These are phyloP conservation scores for Tachina lurida DNA, from an alignment of 2,888 invertebrate species.

Conservation along the genomic window DNA sequence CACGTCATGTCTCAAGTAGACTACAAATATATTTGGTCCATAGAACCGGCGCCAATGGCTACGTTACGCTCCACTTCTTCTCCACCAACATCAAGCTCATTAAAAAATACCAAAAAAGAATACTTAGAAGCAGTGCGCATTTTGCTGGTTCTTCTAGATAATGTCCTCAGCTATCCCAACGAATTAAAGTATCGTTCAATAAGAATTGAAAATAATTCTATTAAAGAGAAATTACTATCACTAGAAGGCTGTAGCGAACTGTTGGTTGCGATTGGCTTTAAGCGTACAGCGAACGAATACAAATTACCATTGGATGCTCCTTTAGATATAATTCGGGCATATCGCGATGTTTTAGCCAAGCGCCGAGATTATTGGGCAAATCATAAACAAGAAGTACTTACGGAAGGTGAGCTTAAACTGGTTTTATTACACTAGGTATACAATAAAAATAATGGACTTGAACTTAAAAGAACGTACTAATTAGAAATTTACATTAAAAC, in stretches of 20 bases:
- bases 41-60: constrained; percentile 53
- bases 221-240: constrained; percentile 80
- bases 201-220: constrained; percentile 80
- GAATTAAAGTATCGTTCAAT: constrained; percentile 81
- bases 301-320: constrained; percentile 78
- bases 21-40: constrained; percentile 65
- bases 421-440: background rate
- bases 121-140: constrained; percentile 81
- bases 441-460: too few species aligned
- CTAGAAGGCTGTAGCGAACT: constrained; percentile 78
- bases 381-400: constrained; percentile 47
- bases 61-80: constrained; percentile 45
- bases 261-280: constrained; percentile 81
- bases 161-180: constrained; percentile 80
- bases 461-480: too few species aligned
- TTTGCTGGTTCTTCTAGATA: constrained; percentile 80
- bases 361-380: constrained; percentile 77
- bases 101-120: constrained; percentile 76
- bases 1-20: constrained; percentile 63
- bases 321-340: constrained; percentile 79
- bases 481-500: background rate
- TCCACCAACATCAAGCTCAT: constrained; percentile 61
- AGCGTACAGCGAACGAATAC: constrained; percentile 73
- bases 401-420: constrained; percentile 26
- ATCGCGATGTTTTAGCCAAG: constrained; percentile 77